Evolutionary conservation across 2,888 invertebrate genomes (phyloP), one percentile per base, ranked within the genome.

Genomic region (Mayetiola destructor): DNA sequence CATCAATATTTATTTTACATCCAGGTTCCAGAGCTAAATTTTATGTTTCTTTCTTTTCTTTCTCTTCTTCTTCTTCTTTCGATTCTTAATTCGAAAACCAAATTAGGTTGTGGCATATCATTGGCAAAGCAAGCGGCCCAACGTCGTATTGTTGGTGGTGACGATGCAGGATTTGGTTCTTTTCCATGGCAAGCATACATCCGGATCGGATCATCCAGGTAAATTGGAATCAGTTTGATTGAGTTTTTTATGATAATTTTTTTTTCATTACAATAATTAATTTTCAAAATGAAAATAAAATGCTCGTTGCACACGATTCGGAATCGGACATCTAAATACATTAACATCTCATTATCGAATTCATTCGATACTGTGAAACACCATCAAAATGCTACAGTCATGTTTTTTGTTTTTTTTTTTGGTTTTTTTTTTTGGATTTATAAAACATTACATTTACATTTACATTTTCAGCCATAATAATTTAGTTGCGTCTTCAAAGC

Each of bases 101-200:
- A n/a, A 77, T 21, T 78, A 92, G 91, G 88, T 66, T 93, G 93
- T 67, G 92, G 93, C 32, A 82, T 92, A 63, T 88, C 91, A 8
- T 80, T 84, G 39, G 80, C 83, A 61, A 88, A 88, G 68, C 88
- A 88, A 68, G 85, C 87, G 14, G 91, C 91, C 0, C 91, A 91
- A 67, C 77, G 91, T 21, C 77, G 93, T 62, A 92, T 93, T 61
- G 92, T 93, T 20, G 93, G 93, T 1, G 93, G 93, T 0, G 89
- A 91, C 64, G 92, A 93, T 69, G 91, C 93, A 0, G 92, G 92
- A 53, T 93, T 93, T 70, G 92, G 91, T 20, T 88, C 89, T 59
- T 93, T 93, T 68, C 93, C 93, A 23, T 93, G 93, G 93, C 92
- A 92, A 75, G 91, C 92, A 0, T 93, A 93, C 73, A 93, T 93